Conservation (phyloP, 1,140 invertebrate species). For the Hyles vespertilio region DNA sequence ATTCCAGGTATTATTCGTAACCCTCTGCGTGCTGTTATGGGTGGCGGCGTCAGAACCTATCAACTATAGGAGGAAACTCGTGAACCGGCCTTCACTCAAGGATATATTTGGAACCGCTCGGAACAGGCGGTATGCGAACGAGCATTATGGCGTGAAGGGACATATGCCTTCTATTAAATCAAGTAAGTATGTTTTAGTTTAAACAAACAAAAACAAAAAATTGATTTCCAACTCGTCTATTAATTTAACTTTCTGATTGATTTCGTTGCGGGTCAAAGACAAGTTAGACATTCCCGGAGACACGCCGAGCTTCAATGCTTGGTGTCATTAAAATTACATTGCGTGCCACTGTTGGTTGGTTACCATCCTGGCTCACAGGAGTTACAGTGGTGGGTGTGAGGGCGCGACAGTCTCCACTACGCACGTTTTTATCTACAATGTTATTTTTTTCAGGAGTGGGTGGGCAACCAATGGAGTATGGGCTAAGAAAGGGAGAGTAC, state of each 20-base stretch:
- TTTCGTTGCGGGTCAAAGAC: too few relatives aligned
- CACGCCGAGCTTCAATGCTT: too few relatives aligned
- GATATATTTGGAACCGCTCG: background rate
- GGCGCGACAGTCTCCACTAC: too few relatives aligned
- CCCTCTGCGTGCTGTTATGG: background rate
- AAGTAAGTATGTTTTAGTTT: background rate
- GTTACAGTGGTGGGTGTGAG: too few relatives aligned
- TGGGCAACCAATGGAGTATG: background rate
- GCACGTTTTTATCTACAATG: too few relatives aligned
- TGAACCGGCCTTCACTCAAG: constrained; percentile 10
- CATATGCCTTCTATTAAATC: background rate
- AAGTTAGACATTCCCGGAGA: too few relatives aligned
- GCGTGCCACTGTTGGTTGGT: too few relatives aligned
- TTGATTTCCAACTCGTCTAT: too few relatives aligned
- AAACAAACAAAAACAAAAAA: too few relatives aligned
- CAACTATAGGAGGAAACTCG: background rate
- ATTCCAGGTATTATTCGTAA: background rate
- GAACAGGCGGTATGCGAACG: background rate
- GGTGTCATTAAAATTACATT: too few relatives aligned
- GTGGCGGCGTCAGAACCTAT: background rate
- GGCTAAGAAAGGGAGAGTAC: constrained; percentile 50
- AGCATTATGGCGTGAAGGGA: background rate
- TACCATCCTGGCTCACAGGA: too few relatives aligned
- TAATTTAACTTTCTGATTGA: too few relatives aligned
- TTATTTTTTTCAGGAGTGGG: background rate